phyloP scores from a whole-genome alignment of 2,797 vertebrate species.

The Phrynocephalus vlangalii region DNA sequence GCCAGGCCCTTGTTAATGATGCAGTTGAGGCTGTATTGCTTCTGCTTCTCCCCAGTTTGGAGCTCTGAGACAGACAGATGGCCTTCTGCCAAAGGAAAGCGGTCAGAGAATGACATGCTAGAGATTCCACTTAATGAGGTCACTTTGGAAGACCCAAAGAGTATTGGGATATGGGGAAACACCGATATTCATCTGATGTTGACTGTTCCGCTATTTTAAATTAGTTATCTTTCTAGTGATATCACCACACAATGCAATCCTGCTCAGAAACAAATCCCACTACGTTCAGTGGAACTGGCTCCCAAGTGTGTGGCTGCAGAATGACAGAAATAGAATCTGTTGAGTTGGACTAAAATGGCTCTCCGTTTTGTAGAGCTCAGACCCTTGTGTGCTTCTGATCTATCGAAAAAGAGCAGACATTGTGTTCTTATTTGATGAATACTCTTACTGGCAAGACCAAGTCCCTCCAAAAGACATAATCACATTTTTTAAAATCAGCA shows the following conservation, averaged over 20 bases:
- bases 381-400: neutral
- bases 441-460: too few relatives aligned
- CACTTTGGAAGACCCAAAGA: neutral
- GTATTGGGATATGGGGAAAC: neutral
- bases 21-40: neutral
- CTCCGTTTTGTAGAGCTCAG: neutral
- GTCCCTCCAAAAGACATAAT: too few relatives aligned
- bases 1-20: neutral
- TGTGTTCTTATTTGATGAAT: too few relatives aligned
- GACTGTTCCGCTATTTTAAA: neutral
- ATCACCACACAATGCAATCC: neutral
- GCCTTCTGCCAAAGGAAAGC: neutral
- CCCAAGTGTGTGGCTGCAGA: neutral
- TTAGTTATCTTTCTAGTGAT: neutral
- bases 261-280: neutral
- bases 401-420: neutral
- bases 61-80: neutral
- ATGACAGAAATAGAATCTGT: neutral
- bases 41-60: neutral
- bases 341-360: neutral
- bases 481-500: too few relatives aligned
- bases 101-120: neutral
- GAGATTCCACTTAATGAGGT: neutral
- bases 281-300: neutral
- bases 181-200: neutral